Conservation (phyloP, 2,888 invertebrate genomes). For the Cheilosia vernalis region DNA sequence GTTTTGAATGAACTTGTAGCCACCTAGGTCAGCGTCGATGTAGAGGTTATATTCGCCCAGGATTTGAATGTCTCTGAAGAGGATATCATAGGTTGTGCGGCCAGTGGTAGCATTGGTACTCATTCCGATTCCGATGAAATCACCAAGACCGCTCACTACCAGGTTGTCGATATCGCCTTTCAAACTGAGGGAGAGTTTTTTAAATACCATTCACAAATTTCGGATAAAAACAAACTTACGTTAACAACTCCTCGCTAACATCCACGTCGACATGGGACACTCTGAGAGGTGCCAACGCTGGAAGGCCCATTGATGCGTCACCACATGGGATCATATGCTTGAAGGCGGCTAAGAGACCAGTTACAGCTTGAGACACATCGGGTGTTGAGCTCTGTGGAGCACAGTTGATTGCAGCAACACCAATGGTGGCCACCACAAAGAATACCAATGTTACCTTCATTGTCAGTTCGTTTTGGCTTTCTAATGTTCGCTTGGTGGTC, state of each 20-base stretch:
- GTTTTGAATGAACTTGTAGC: slow-evolving; percentile 30
- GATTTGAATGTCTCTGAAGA: slow-evolving; percentile 76
- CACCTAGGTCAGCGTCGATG: slow-evolving; percentile 38
- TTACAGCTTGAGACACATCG: not conserved
- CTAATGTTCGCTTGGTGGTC: not conserved
- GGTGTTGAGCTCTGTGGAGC: slow-evolving; percentile 10
- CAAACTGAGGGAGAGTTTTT: slow-evolving; percentile 30
- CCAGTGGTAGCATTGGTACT: slow-evolving; percentile 72
- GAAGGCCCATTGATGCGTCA: slow-evolving; percentile 76
- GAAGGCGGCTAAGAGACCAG: slow-evolving; percentile 65
- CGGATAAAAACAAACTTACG: slow-evolving; percentile 4
- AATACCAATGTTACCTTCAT: slow-evolving; percentile 31
- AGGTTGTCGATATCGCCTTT: slow-evolving; percentile 77
- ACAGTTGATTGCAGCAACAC: not conserved
- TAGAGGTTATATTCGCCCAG: slow-evolving; percentile 70
- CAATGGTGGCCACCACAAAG: slow-evolving; percentile 11
- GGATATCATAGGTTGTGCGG: slow-evolving; percentile 75
- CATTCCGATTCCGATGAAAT: slow-evolving; percentile 59
- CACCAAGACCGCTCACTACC: slow-evolving; percentile 76
- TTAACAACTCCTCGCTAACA: slow-evolving; percentile 29
- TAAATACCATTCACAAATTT: not conserved
- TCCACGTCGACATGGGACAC: slow-evolving; percentile 5
- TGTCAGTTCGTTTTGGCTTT: not conserved
- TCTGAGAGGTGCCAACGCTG: slow-evolving; percentile 76
- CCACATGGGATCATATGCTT: slow-evolving; percentile 78